A percentile compares a stretch with the other conserved stretches of the same genome.
Evolutionary conservation across 2,888 invertebrate genomes (phyloP).

Genomic region (Salticus scenicus): DNA sequence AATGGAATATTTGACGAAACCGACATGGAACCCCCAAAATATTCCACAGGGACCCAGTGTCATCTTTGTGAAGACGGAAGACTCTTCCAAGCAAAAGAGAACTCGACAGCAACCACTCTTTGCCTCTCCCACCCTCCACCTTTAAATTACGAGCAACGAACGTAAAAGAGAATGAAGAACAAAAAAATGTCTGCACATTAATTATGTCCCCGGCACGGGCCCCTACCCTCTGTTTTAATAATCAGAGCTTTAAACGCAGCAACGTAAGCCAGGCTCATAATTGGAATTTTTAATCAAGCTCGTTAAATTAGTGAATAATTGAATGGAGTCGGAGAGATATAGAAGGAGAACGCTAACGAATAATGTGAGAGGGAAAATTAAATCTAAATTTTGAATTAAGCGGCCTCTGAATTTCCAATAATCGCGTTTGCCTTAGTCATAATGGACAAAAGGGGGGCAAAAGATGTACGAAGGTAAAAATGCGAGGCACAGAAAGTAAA

Average conservation of each 20-base stretch:
- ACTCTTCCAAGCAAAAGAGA: conserved; percentile 24
- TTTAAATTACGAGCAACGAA: conserved; percentile 27
- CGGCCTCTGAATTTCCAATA: conserved; percentile 69
- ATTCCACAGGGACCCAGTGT: background rate
- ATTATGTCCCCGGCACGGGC: conserved; percentile 62
- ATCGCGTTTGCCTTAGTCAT: conserved; percentile 69
- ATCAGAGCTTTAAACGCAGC: conserved; percentile 69
- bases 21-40: conserved; percentile 15
- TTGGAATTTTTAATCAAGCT: conserved; percentile 71
- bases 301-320: conserved; percentile 71
- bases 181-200: conserved; percentile 63
- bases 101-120: conserved; percentile 4
- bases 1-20: conserved; percentile 19
- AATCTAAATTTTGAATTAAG: conserved; percentile 71
- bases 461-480: conserved; percentile 49
- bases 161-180: conserved; percentile 17
- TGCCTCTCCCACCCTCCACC: background rate
- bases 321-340: conserved; percentile 65
- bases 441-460: conserved; percentile 57
- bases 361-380: conserved; percentile 70
- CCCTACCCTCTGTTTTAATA: conserved; percentile 68
- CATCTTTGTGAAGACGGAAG: background rate
- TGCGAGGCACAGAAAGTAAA: conserved; percentile 48
- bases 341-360: conserved; percentile 66
- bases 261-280: conserved; percentile 66